Conservation (phyloP, 2,888 invertebrate species). For the Orchestes rusci region DNA sequence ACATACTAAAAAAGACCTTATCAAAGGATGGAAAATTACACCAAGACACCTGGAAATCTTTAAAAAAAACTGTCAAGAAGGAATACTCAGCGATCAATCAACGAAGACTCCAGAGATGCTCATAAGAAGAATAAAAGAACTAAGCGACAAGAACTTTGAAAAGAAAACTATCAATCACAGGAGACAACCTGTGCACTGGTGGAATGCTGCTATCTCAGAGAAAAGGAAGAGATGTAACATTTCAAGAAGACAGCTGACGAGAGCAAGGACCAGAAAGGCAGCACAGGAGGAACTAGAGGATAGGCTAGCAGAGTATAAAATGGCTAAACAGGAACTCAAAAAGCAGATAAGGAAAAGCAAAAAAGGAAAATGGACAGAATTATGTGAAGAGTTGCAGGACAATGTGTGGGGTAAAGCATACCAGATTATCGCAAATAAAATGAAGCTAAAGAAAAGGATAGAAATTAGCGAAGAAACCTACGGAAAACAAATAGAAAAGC, state of each 20-base stretch:
- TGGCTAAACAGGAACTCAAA: slow-evolving; percentile 1
- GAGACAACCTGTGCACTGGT: not conserved
- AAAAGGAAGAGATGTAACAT: not conserved
- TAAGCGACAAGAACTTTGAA: not conserved
- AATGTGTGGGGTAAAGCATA: slow-evolving; percentile 5
- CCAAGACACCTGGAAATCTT: not conserved
- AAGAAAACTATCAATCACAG: not conserved
- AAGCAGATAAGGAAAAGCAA: slow-evolving; percentile 1
- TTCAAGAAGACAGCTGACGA: not conserved
- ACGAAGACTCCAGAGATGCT: not conserved
- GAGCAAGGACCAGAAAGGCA: not conserved
- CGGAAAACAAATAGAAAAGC: slow-evolving; percentile 1
- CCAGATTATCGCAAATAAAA: slow-evolving; percentile 2
- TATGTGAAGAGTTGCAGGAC: slow-evolving; percentile 2
- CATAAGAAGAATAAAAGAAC: not conserved
- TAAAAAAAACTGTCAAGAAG: not conserved
- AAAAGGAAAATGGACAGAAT: not conserved
- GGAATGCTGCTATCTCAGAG: not conserved
- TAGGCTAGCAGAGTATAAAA: no score
- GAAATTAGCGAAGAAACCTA: not conserved
- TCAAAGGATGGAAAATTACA: slow-evolving; percentile 1
- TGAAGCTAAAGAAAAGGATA: not conserved
- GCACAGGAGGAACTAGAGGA: not conserved
- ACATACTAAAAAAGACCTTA: not conserved
- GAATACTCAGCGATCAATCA: not conserved